Base-by-base conservation (phyloP, 2,797 vertebrate species). In the Micromesistius poutassou region DNA sequence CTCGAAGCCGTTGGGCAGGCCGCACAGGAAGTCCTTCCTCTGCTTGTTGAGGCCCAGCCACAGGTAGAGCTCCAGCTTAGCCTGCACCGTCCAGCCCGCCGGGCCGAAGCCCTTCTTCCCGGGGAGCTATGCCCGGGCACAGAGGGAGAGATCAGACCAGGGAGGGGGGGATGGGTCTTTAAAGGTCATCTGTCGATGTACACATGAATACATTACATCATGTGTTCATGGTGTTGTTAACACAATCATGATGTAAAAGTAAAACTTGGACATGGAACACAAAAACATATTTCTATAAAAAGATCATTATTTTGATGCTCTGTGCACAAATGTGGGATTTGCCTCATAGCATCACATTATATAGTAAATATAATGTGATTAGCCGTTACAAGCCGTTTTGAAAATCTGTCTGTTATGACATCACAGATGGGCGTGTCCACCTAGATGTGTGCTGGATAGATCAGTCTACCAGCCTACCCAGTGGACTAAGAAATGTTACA, bases 1-100 rank as follows among this genome's bases (percentile, higher is more conserved):
- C 87, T 99, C 96, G 7, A 97, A 99, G 33, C 98, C 98, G 0
- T 95, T 97, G 6, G 98, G 97, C 38, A 99, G 92, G 78, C 97
- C 97, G 0, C 86, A 92, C 66, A 99, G 91, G 87, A 97, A 98
- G 85, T 99, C 97, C 84, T 96, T 98, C 79, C 95, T 94, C 73
- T 98, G 97, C 85, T 98, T 99, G 92, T 94, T 97, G 83, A 99
- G 94, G 16, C 98, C 97, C 74, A 99, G 93, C 98, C 98, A 99
- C 79, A 99, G 87, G 89, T 99, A 99, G 72, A 98, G 86, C 92
- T 99, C 98, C 92, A 99, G 93, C 86, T 99, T 99, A 72, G 97
- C 96, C 87, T 99, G 98, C 35, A 99, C 97, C 0, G 97, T 97
- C 98, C 97, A 99, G 72, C 98, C 97, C 0, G 96, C 96, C 0